phyloP scores from a whole-genome alignment of 2,113 vertebrate genomes.

The Python bivittatus region DNA sequence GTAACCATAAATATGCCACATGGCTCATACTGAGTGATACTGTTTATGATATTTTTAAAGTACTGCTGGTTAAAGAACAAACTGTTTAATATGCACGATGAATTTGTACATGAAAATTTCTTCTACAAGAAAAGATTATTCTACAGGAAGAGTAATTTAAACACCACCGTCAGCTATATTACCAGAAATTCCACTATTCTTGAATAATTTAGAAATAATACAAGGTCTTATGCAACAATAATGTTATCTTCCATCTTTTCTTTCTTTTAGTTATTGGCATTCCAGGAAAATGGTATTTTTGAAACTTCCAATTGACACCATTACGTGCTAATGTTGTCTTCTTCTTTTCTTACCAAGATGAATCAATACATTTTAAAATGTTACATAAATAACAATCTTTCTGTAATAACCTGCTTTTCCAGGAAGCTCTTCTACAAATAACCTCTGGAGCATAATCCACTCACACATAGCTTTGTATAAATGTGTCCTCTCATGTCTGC shows the following conservation, averaged over 20 bases:
- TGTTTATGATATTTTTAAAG: too few relatives aligned
- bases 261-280: slow-evolving; percentile 4
- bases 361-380: slow-evolving; percentile 3
- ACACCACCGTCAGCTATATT: neutral
- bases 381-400: neutral
- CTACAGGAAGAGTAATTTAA: neutral
- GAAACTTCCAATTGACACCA: slow-evolving; percentile 15
- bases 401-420: slow-evolving; percentile 16
- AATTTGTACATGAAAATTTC: neutral
- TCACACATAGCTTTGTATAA: neutral
- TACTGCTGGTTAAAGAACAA: neutral
- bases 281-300: slow-evolving; percentile 9
- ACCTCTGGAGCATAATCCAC: slow-evolving; percentile 1
- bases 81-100: neutral
- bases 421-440: slow-evolving; percentile 21
- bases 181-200: slow-evolving; percentile 4
- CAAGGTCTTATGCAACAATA: neutral
- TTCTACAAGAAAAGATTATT: too few relatives aligned
- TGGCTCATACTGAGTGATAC: too few relatives aligned
- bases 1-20: neutral
- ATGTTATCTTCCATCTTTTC: slow-evolving; percentile 11
- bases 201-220: slow-evolving; percentile 17
- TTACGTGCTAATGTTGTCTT: slow-evolving; percentile 2
- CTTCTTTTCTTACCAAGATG: slow-evolving; percentile 8
- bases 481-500: neutral